Conservation (phyloP, 2,113 vertebrate genomes). For the Myanophis thanlyinensis region DNA sequence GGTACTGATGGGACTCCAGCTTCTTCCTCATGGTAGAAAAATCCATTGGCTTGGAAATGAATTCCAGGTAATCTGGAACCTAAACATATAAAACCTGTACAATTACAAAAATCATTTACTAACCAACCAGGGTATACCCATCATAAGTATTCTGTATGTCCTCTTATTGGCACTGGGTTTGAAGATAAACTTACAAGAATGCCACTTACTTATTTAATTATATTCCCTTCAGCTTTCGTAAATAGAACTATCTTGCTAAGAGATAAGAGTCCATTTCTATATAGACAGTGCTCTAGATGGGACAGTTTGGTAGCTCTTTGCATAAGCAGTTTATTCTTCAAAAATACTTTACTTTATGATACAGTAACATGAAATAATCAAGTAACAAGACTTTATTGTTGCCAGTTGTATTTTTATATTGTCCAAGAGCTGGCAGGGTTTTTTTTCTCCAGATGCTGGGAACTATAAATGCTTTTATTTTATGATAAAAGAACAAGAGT, state of each 20-base stretch:
- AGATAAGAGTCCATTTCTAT: constrained; percentile 9
- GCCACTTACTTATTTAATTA: constrained; percentile 22
- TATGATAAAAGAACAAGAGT: background rate
- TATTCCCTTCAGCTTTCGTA: constrained; percentile 18
- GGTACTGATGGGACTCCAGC: constrained; percentile 89
- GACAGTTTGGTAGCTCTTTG: constrained; percentile 8
- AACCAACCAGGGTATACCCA: constrained; percentile 73
- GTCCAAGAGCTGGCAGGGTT: background rate
- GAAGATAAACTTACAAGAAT: constrained; percentile 8
- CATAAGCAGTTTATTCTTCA: background rate
- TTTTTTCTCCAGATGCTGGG: background rate
- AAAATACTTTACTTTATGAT: constrained; percentile 20
- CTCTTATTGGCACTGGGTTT: constrained; percentile 44
- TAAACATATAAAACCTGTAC: constrained; percentile 86
- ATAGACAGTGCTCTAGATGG: background rate
- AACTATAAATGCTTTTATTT: background rate
- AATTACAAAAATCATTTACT: constrained; percentile 84
- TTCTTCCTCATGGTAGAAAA: constrained; percentile 95
- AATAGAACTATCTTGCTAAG: constrained; percentile 10
- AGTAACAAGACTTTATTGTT: background rate
- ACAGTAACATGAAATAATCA: constrained; percentile 13
- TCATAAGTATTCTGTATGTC: constrained; percentile 58
- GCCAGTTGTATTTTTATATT: background rate
- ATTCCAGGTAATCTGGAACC: constrained; percentile 99
- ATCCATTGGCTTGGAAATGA: constrained; percentile 97